These are phyloP conservation scores for Acholoe squamosa DNA, from an alignment of 2,888 invertebrate genomes.

Conservation along the genomic window DNA sequence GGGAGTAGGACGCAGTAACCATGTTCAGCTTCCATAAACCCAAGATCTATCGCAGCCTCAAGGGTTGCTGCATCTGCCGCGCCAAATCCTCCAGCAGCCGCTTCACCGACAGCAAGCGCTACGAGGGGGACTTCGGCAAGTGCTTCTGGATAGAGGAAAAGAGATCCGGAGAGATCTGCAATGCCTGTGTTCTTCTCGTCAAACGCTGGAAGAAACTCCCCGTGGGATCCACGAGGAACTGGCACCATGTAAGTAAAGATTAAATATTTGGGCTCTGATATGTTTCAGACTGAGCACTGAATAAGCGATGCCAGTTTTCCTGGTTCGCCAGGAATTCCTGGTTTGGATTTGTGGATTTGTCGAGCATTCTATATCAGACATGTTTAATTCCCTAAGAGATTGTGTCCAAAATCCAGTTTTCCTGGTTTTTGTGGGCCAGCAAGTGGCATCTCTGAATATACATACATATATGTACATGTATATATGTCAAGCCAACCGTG, in stretches of 20 bases:
- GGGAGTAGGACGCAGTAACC: conserved; percentile 55
- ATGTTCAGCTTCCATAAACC: conserved; percentile 95
- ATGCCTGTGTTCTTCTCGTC: conserved; percentile 92
- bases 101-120: conserved; percentile 92
- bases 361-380: no score
- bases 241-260: conserved; percentile 79
- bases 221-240: conserved; percentile 78
- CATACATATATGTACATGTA: no score
- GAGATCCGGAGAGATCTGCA: conserved; percentile 92
- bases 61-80: conserved; percentile 93
- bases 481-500: no score
- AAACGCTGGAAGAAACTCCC: conserved; percentile 87
- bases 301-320: no score
- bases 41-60: conserved; percentile 88
- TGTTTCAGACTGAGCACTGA: no score
- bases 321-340: no score
- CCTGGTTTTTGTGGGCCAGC: no score
- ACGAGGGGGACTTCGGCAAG: conserved; percentile 91
- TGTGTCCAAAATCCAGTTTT: no score
- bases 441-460: no score
- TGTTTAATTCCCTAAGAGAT: no score
- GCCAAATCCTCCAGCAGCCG: conserved; percentile 92
- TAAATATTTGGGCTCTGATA: neutral
- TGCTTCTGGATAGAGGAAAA: conserved; percentile 89
- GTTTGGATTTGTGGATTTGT: no score